phyloP scores from a whole-genome alignment of 2,888 invertebrate species.

The Elegia similella region DNA sequence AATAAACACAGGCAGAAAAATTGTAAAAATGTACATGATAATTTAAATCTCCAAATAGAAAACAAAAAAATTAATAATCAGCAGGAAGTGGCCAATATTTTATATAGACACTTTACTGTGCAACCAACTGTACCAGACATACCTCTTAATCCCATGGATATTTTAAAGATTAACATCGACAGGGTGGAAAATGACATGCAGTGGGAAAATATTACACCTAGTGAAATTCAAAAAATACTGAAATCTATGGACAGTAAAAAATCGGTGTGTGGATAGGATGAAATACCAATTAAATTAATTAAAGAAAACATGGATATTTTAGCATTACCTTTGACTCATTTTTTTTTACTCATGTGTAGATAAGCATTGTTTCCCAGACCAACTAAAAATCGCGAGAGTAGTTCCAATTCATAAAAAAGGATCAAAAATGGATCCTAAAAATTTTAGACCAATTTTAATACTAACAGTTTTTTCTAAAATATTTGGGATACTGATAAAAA shows the following conservation, averaged over 20 bases:
- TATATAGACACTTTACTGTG: not conserved
- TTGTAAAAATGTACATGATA: not conserved
- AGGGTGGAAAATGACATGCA: not conserved
- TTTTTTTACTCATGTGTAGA: slow-evolving; percentile 16
- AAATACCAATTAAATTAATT: slow-evolving; percentile 12
- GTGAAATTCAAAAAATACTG: slow-evolving; percentile 11
- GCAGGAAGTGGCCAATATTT: not conserved
- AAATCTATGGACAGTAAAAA: slow-evolving; percentile 16
- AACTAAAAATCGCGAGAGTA: too few relatives aligned
- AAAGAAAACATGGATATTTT: slow-evolving; percentile 17
- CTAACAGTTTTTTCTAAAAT: slow-evolving; percentile 9
- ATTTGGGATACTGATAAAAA: slow-evolving; percentile 12
- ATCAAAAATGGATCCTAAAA: slow-evolving; percentile 11
- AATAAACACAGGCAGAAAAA: not conserved
- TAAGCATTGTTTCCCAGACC: slow-evolving; percentile 9
- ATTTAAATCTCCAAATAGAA: not conserved
- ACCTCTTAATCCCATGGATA: not conserved
- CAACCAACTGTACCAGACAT: not conserved
- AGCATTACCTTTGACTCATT: slow-evolving; percentile 10
- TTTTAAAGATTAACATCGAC: not conserved
- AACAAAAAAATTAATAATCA: not conserved
- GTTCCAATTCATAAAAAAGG: slow-evolving; percentile 16
- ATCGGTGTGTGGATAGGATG: slow-evolving; percentile 15
- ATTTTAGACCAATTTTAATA: slow-evolving; percentile 9
- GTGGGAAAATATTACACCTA: not conserved